phyloP scores from a whole-genome alignment of 92 coral and sea anemone species.

The Galaxea fascicularis region DNA sequence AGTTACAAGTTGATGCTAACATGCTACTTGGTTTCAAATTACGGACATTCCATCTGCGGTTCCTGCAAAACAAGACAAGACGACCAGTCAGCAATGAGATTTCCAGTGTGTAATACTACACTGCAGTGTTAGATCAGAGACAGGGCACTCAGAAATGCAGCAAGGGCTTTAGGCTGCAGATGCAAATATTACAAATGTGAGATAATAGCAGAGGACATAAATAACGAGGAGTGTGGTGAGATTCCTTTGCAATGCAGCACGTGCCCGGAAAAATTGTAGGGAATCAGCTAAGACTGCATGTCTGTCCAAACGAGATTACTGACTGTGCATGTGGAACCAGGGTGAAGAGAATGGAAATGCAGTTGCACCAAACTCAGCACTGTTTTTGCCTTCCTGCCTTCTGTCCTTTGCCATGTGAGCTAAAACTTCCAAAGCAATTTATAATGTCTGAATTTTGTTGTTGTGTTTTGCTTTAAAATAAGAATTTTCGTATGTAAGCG shows the following conservation, averaged over 20 bases:
- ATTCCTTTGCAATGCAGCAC: constrained; percentile 16
- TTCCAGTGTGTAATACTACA: constrained; percentile 15
- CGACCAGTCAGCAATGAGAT: too few species aligned
- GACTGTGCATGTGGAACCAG: constrained; percentile 27
- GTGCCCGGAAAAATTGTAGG: constrained; percentile 6
- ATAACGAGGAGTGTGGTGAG: constrained; percentile 18
- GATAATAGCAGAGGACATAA: background rate
- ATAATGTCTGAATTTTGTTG: too few species aligned
- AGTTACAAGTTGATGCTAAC: constrained; percentile 35
- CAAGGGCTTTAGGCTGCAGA: background rate
- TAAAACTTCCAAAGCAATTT: too few species aligned
- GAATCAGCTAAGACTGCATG: background rate
- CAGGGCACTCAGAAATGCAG: constrained; percentile 25
- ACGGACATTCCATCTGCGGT: constrained; percentile 23
- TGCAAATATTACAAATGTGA: constrained; percentile 11
- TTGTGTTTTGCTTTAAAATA: too few species aligned
- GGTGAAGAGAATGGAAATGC: constrained; percentile 11
- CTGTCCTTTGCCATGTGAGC: too few species aligned
- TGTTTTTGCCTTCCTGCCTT: too few species aligned
- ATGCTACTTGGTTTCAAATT: constrained; percentile 18
- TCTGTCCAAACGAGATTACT: constrained; percentile 5
- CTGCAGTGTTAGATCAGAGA: background rate
- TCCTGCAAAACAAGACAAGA: background rate
- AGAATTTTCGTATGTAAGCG: too few species aligned
- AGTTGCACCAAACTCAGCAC: too few species aligned